Evolutionary conservation across 1,140 invertebrate genomes (phyloP).

Genomic region (Heliothis subflexa): DNA sequence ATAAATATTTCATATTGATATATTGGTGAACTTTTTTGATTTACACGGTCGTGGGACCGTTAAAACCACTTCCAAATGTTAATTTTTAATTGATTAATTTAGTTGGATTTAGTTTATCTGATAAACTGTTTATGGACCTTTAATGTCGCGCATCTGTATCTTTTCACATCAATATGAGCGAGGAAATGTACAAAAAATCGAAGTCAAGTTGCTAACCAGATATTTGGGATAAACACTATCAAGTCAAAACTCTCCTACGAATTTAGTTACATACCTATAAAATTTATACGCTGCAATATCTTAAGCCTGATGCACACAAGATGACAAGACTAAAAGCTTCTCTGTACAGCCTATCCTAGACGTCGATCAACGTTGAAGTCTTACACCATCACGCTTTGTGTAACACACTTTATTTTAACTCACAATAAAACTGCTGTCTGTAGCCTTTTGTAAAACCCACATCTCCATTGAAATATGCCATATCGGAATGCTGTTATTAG

Average conservation of each 20-base stretch:
- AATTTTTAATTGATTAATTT: conserved; percentile 24
- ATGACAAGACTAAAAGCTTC: no score
- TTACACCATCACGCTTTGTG: not conserved
- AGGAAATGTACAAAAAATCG: not conserved
- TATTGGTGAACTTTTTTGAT: not conserved
- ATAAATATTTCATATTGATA: conserved; percentile 20
- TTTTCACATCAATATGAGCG: not conserved
- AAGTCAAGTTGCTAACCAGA: not conserved
- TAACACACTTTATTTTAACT: not conserved
- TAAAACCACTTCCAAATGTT: conserved; percentile 28
- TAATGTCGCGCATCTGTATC: not conserved
- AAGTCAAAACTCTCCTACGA: no score
- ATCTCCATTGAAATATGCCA: not conserved
- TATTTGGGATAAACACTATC: not conserved
- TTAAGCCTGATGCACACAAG: no score
- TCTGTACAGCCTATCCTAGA: no score
- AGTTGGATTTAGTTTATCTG: conserved; percentile 2
- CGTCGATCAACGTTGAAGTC: no score
- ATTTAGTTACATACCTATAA: no score
- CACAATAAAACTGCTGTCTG: not conserved
- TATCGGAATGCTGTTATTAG: conserved; percentile 25
- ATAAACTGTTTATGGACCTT: conserved; percentile 1
- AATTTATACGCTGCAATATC: no score
- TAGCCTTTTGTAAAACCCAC: not conserved
- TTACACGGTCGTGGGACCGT: conserved; percentile 13